Base-by-base conservation (phyloP, 2,113 vertebrate genomes). In the Misgurnus anguillicaudatus region DNA sequence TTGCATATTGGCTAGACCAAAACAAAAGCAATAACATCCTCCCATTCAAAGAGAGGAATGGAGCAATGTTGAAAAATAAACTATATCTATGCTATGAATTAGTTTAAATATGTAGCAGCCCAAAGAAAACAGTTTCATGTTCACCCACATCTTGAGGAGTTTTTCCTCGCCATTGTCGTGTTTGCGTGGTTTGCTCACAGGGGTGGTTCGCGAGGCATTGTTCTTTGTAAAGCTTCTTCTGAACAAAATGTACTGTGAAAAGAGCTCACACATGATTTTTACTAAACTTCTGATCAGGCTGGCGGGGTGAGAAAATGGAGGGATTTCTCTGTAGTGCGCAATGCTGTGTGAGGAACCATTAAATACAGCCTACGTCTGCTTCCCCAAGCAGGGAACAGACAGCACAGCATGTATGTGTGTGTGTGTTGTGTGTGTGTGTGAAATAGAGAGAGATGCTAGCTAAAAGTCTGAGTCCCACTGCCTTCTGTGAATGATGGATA, bases 341-440 rank as follows among this genome's bases (percentile, higher is more conserved):
- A 86, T 66, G 64, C 68, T 39, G 61, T 85, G 87, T 82, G 79
- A 85, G 76, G 76, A 73, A 80, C 83, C 82, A 88, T 90, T 88
- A 89, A 63, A 83, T 66, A 78, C 67, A 60, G 48, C 53, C 55
- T 74, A 65, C 86, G 83, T 84, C 66, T 19, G 4, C 77, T 76
- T 88, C 83, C 17, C 83, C 80, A 85, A 86, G 64, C 80, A 78
- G 68, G 82, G 78, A 80, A 81, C 77, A 75, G 42, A 80, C 80
- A 87, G 62, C 58, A 55, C 62, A 71, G 64, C 19, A 38, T 75
- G 70, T 66, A 68, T 82, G 53, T 80, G 82, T 80, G 60, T 82
- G 78, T 63, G 69, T 75, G 62, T n/a, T 53, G 75, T 73, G 47
- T 58, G 75, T 77, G 75, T 48, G 80, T 73, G 60, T 71, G 70